Conservation (phyloP, 2,113 vertebrate species). For the Xyliphius kryptos region DNA sequence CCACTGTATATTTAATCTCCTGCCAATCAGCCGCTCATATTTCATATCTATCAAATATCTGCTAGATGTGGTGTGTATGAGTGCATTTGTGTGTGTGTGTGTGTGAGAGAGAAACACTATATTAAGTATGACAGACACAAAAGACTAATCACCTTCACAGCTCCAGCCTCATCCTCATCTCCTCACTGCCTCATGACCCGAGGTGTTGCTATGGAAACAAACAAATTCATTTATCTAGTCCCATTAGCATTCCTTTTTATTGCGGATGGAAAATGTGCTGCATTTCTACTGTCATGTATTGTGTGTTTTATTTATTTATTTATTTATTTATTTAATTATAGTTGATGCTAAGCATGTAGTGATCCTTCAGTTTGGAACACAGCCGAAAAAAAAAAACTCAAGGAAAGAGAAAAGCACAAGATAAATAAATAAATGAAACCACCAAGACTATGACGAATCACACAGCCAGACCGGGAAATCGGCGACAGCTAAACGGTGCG, state of each 20-base stretch:
- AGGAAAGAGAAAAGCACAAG: background rate
- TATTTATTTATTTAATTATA: too few relatives aligned
- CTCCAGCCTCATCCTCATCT: constrained; percentile 76
- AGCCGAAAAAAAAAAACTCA: background rate
- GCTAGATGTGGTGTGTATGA: constrained; percentile 18
- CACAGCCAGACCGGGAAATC: constrained; percentile 20
- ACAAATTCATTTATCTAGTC: constrained; percentile 82
- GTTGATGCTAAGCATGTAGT: constrained; percentile 12
- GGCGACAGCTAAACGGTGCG: background rate
- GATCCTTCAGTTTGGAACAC: constrained; percentile 15
- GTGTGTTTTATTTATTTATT: too few relatives aligned
- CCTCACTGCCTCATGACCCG: constrained; percentile 76
- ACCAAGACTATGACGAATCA: background rate
- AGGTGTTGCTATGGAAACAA: constrained; percentile 79
- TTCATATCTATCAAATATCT: constrained; percentile 34
- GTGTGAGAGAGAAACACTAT: constrained; percentile 63
- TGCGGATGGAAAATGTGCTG: constrained; percentile 35
- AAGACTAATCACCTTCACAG: constrained; percentile 82
- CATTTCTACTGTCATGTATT: too few relatives aligned
- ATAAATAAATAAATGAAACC: too few relatives aligned
- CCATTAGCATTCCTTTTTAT: constrained; percentile 53
- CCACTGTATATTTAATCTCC: constrained; percentile 33
- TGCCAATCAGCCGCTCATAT: constrained; percentile 41
- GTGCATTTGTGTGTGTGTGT: constrained; percentile 10
- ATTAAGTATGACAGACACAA: constrained; percentile 86